A percentile compares a stretch with the other conserved stretches of the same genome.
Conservation (phyloP, 2,797 vertebrate genomes). For the Percopsis omiscomaycus region DNA sequence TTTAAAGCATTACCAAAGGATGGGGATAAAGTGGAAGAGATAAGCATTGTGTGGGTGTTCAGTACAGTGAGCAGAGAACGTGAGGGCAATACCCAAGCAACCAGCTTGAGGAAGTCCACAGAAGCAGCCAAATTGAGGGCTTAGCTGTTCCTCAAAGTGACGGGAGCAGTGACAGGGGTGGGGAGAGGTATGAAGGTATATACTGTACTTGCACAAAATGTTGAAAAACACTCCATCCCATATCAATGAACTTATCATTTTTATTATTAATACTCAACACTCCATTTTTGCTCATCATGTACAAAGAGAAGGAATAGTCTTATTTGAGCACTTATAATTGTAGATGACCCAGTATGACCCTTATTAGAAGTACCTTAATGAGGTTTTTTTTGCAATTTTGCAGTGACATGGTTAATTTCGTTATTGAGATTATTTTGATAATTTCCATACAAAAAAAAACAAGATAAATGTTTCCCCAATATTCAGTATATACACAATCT, state of each 20-base stretch:
- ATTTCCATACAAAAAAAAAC: constrained; percentile 78
- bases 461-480: constrained; percentile 69
- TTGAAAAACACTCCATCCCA: constrained; percentile 46
- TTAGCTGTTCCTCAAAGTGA: constrained; percentile 10
- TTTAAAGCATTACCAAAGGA: background rate
- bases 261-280: constrained; percentile 85
- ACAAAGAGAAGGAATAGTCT: constrained; percentile 81
- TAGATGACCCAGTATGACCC: constrained; percentile 76
- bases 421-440: constrained; percentile 75
- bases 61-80: constrained; percentile 9
- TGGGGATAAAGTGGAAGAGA: background rate
- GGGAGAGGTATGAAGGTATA: background rate
- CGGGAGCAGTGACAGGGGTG: background rate
- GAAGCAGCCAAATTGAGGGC: constrained; percentile 2
- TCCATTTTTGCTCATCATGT: constrained; percentile 79
- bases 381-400: constrained; percentile 71
- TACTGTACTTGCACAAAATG: background rate
- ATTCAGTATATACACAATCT: constrained; percentile 83
- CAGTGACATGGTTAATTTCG: constrained; percentile 75
- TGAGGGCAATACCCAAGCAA: constrained; percentile 13
- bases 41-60: background rate
- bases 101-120: background rate
- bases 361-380: constrained; percentile 78
- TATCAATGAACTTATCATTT: constrained; percentile 67
- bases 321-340: constrained; percentile 79